phyloP scores from a whole-genome alignment of 2,888 invertebrate genomes.

The Drosophila macrospina region DNA sequence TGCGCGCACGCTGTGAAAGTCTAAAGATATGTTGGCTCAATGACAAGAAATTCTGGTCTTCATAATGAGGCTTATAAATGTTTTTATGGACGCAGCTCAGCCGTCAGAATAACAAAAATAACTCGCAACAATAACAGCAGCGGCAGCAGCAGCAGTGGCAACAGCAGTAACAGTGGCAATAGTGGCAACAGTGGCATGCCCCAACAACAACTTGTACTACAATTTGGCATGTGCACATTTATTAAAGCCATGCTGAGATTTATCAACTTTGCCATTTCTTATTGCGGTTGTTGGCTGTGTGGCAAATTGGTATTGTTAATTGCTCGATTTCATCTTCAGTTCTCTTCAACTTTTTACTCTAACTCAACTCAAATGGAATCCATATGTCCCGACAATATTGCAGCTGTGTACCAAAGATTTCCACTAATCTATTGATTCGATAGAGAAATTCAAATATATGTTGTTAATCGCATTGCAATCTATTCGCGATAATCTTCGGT shows the following conservation, averaged over 20 bases:
- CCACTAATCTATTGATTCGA: conserved; percentile 16
- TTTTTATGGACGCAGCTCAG: conserved; percentile 73
- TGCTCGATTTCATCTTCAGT: conserved; percentile 47
- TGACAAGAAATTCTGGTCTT: conserved; percentile 80
- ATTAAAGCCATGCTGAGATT: conserved; percentile 67
- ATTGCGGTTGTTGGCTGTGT: conserved; percentile 36
- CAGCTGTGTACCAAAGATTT: conserved; percentile 27
- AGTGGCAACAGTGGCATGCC: conserved; percentile 22
- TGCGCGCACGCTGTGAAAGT: conserved; percentile 70
- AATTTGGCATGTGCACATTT: conserved; percentile 79
- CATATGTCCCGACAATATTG: conserved; percentile 25
- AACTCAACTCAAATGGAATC: conserved; percentile 28
- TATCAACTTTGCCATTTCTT: conserved; percentile 43
- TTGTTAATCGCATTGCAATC: neutral
- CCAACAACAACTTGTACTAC: conserved; percentile 47
- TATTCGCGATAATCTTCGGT: conserved; percentile 3
- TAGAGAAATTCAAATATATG: conserved; percentile 13
- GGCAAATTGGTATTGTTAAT: conserved; percentile 73
- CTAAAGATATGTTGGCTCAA: conserved; percentile 52
- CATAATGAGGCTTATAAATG: conserved; percentile 80
- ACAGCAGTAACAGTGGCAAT: conserved; percentile 11
- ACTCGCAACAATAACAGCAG: conserved; percentile 36
- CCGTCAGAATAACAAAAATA: conserved; percentile 52
- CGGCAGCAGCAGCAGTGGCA: conserved; percentile 17
- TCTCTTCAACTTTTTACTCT: conserved; percentile 3